Evolutionary conservation across 2,888 invertebrate genomes (phyloP), one percentile per base, ranked within the genome.

Genomic region (Mechanitis mazaeus): DNA sequence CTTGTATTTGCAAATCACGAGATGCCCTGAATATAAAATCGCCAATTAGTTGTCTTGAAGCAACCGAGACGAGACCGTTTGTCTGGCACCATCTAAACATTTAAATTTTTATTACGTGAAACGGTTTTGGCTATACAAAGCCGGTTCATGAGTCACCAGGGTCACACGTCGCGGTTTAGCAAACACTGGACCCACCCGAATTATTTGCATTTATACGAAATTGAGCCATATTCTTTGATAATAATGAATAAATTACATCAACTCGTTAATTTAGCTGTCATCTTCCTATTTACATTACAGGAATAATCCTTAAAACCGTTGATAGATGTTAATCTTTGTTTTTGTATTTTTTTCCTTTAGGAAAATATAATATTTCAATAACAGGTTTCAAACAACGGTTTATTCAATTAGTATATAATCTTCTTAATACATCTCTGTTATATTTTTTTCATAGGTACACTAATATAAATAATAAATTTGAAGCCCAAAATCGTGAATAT

Each of bases 91-190:
- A 60, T 63, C 64, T 60, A 59, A 68, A 68, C 61, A 63, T 71
- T 72, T 70, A 66, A 72, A 73, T 71, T 71, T 71, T 69, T 68
- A 70, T 71, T 68, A 69, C 67, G 54, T 58, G 55, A 69, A 72
- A 74, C 73, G 74, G 72, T 74, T 75, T 72, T 66, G 72, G 71
- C 67, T 71, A 72, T 83, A 72, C 70, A 70, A 71, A 69, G 71
- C 72, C 72, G 66, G 71, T 68, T 65, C 66, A 69, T 87, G 86
- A 87, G 71, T 87, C 87, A 87, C 72, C 72, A 80, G 77, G 83
- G 81, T 82, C 80, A 75, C 73, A 76, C 75, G 70, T 35, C 58
- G 63, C 55, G 46, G 54, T 50, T 59, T 61, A 56, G 53, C 55
- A 55, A 59, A 61, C 55, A 58, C 58, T 53, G 57, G 64, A 63